Base-by-base conservation (phyloP, 2,797 vertebrate species). In the Labeo calbasu region DNA sequence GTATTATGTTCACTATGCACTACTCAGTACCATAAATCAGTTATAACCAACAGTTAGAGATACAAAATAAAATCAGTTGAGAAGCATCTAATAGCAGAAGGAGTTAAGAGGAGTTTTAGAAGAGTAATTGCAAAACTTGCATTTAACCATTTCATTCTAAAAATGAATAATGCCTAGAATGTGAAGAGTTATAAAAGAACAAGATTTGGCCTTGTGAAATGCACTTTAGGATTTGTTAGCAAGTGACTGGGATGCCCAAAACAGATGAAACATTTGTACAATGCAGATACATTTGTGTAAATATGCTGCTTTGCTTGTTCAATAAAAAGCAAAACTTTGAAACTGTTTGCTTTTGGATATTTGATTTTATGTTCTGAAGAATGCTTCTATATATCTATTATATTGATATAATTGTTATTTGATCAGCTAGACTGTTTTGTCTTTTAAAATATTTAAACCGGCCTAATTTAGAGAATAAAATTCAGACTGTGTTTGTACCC, bases 231-330 rank as follows among this genome's bases (percentile, higher is more conserved):
- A 81, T 89, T 88, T 83, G 81, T 86, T 73, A 77, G 70, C 28
- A 82, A 63, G 51, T 73, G 40, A 72, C 68, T 66, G 13, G 63
- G 81, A 76, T 73, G 77, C 59, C 71, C 50, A 51, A 63, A 85
- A 82, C 61, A 23, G n/a, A 32, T 77, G 51, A 85, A 71, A 72
- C 53, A 21, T 79, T 81, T 84, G 73, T 85, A 84, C 63, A 55
- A 86, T 61, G 73, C 63, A 17, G n/a, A 88, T 84, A 88, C 82
- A 87, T 88, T 90, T 89, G 85, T 94, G 93, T 95, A 92, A 92
- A 95, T 95, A 94, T 92, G 93, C 86, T 88, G 89, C 90, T 92
- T 92, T 92, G 94, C 93, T 95, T 94, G 94, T 92, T 92, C 86
- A 93, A 93, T 94, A 92, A 88, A 91, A 89, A 84, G 12, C 5